Evolutionary conservation across 2,113 vertebrate genomes (phyloP), one percentile per base, ranked within the genome.

Genomic region (Epinephelus cyanopodus): DNA sequence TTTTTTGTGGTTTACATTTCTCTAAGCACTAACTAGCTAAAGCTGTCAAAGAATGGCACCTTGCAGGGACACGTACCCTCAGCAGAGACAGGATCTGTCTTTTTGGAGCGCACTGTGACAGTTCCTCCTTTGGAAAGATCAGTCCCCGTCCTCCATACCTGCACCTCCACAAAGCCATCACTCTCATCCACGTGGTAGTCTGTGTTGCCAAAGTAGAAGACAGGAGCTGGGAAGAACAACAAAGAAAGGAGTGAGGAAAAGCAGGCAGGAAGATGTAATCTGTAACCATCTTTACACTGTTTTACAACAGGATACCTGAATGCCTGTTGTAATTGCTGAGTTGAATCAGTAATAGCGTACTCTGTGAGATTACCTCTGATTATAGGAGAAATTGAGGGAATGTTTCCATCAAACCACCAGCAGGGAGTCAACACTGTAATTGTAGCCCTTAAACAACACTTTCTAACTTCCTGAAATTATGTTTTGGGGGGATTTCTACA

Each of bases 101-200:
- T 99, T 72, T 95, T 95, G 48, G 98, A 99, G 19, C 96, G 95
- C 87, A 98, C 96, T 0, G 97, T 99, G 78, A 99, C 95, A 1
- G 96, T 96, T 2, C 96, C 97, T 2, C 92, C 82, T 92, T 94
- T 96, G 79, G 97, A 97, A 2, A 99, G 96, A 86, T 99, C 98
- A 0, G 96, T 97, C 21, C 98, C 98, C 0, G 95, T 96, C 87
- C 98, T 96, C 97, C 97, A 98, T 65, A 99, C 96, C 52, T 19
- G 91, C 25, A 97, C 95, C 79, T 99, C 97, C 81, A 98, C 88
- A 0, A 92, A 95, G 83, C 96, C 96, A 0, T 96, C 95, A 9
- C 96, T 97, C 92, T 99, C 98, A 6, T 98, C 98, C 89, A 97
- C 96, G 0, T 94, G 95, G 89, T 98, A 97, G 60, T 94, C 90